Evolutionary conservation across 2,888 invertebrate species (phyloP), one percentile per base, ranked within the genome.

Genomic region (Brachypalpus laphriformis): DNA sequence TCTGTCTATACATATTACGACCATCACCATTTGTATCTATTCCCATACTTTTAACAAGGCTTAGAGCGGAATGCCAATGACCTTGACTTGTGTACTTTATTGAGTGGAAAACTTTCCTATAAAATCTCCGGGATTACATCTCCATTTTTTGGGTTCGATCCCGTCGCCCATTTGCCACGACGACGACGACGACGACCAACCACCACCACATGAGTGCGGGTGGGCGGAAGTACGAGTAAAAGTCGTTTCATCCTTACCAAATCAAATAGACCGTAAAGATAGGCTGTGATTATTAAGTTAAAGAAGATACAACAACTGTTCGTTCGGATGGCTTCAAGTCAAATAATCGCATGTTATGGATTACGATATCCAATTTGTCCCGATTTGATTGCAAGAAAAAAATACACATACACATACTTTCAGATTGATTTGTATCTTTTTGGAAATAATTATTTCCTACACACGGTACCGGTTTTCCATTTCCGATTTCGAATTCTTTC

Each of bases 61-160:
- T 59, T 25, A 14, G 22, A 34, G 20, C 31, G 47, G 18, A 16
- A 49, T 34, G 28, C 37, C 71, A 37, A 16, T 31, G 37, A 59
- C 71, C 71, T 49, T 71, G 49, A 42, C 54, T 61, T 61, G 42
- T 54, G 61, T 63, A 72, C 51, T 37, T 42, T 49, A 72, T 63
- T 63, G 72, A 72, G 61, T 72, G 72, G 72, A 72, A 72, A 75
- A 75, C 34, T 75, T 75, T 54, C 28, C 63, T 42, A 61, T 42
- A 63, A 74, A 74, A 74, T 57, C 42, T 65, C 22, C 7, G 7
- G 45, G 54, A 75, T 75, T 65, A 75, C 65, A 56, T 65, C 74
- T 75, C 37, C 54, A 65, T 65, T 75, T 25, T 14, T 34, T 45
- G 61, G 51, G 37, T 37, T 59, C 14, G 25, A 16, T 37, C 2